Conservation (phyloP, 2,888 invertebrate genomes). For the Spodoptera picta region DNA sequence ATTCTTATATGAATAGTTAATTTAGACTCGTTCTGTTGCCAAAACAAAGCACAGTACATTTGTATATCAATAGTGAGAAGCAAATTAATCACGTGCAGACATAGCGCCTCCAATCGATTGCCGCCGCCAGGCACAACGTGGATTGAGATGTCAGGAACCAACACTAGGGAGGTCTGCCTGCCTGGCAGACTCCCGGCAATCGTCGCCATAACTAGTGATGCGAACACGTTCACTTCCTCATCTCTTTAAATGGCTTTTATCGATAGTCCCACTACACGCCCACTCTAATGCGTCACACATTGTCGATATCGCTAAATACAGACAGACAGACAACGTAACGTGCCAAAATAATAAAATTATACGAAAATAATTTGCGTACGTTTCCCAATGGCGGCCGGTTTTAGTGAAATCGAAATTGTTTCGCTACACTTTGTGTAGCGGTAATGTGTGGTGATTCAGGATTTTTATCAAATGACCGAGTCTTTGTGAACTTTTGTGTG, state of each 20-base stretch:
- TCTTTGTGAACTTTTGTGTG: background rate
- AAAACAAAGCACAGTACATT: too few species aligned
- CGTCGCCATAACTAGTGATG: constrained; percentile 36
- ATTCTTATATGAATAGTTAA: too few species aligned
- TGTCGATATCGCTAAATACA: constrained; percentile 53
- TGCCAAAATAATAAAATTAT: constrained; percentile 57
- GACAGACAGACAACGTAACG: constrained; percentile 26
- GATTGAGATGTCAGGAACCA: constrained; percentile 33
- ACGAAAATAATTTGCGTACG: constrained; percentile 50
- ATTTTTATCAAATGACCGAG: constrained; percentile 10
- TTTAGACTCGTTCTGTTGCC: too few species aligned
- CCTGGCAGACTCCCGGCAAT: constrained; percentile 18
- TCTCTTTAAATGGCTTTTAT: constrained; percentile 55
- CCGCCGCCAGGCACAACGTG: constrained; percentile 33
- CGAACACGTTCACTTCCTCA: constrained; percentile 46
- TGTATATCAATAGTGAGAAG: too few species aligned
- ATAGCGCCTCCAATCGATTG: constrained; percentile 1
- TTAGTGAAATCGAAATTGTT: constrained; percentile 38
- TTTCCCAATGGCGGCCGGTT: constrained; percentile 36
- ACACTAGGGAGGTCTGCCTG: constrained; percentile 7
- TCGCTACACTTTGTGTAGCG: constrained; percentile 11
- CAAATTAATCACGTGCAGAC: constrained; percentile 5
- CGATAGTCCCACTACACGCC: constrained; percentile 53
- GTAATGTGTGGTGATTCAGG: constrained; percentile 13
- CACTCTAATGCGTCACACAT: constrained; percentile 56